Evolutionary conservation across 2,797 vertebrate species (phyloP), one percentile per base, ranked within the genome.

Genomic region (Enteromius thamalakanensis): DNA sequence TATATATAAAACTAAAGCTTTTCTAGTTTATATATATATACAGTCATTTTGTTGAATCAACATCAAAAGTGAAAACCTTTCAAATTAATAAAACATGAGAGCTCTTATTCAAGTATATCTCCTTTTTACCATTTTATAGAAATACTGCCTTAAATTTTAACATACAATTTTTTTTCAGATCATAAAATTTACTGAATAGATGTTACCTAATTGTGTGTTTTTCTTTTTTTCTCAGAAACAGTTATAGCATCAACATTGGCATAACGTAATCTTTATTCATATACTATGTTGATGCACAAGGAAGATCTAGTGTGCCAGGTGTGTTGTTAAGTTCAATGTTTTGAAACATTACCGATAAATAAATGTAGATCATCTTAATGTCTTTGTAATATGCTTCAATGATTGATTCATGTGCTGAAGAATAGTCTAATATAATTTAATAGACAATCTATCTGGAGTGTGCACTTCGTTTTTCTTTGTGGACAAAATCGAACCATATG

Each of bases 311-410:
- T 77, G 55, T 47, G 37, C 15, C 37, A 42, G 37, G 37, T 42
- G 34, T 8, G 7, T 1, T 7, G 60, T 29, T 40, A 7, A 26
- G 6, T 79, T 26, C 6, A 37, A 11, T 21, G 11, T 34, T 74
- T 34, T 74, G 47, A 79, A 68, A 26, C 75, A 76, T 77, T 6
- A 10, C 74, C 40, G 12, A 40, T 17, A 74, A 77, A 62, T 45
- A 12, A 0, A 79, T 79, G 19, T 79, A 51, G 23, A 80, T 71
- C 1, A 80, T 45, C 11, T 47, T 78, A 45, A 70, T 60, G 40
- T 60, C 37, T 71, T 76, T 26, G 55, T 62, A 71, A 58, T 58
- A 29, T n/a, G 51, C n/a, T 58, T 70, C 21, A 58, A 58, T 51
- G 4, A 6, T 60, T 60, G 23, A 64, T 40, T 14, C 34, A 55